Evolutionary conservation across 2,888 invertebrate genomes (phyloP).

Genomic region (Gerosis bhagava): DNA sequence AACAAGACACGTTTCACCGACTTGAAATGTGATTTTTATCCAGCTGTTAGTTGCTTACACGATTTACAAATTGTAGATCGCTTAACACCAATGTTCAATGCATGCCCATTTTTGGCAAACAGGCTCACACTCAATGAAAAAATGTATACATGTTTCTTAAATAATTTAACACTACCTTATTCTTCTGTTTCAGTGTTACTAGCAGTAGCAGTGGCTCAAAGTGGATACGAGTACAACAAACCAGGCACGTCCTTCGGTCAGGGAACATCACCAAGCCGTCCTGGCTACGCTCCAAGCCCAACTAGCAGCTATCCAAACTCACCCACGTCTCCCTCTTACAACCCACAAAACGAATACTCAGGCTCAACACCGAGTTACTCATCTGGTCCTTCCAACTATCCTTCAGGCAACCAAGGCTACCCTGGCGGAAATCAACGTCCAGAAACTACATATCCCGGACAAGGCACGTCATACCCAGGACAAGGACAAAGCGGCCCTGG

Average conservation of each 20-base stretch:
- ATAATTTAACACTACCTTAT: no score
- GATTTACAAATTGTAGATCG: no score
- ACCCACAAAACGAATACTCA: constrained; percentile 46
- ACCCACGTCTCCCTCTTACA: constrained; percentile 51
- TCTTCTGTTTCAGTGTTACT: constrained; percentile 63
- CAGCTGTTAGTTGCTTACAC: no score
- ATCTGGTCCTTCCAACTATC: constrained; percentile 49
- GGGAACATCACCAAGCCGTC: constrained; percentile 52
- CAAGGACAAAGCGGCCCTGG: constrained; percentile 35
- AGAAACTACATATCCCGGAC: constrained; percentile 48
- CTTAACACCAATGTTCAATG: no score
- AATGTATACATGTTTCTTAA: no score
- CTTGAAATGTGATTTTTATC: no score
- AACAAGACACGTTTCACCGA: no score
- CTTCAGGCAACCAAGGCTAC: constrained; percentile 41
- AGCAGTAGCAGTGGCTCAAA: constrained; percentile 75
- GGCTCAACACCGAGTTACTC: constrained; percentile 55
- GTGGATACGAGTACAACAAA: constrained; percentile 89
- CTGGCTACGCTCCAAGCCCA: constrained; percentile 41
- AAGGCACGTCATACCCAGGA: constrained; percentile 35
- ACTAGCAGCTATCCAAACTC: constrained; percentile 49
- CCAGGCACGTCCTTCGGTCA: constrained; percentile 84
- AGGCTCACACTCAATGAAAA: no score
- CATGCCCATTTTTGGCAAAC: no score
- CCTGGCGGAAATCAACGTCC: constrained; percentile 41